Percentiles rank a stretch among this genome's conserved stretches.
Evolutionary conservation across 1,140 invertebrate species (phyloP).

Genomic region (Triops longicaudatus): DNA sequence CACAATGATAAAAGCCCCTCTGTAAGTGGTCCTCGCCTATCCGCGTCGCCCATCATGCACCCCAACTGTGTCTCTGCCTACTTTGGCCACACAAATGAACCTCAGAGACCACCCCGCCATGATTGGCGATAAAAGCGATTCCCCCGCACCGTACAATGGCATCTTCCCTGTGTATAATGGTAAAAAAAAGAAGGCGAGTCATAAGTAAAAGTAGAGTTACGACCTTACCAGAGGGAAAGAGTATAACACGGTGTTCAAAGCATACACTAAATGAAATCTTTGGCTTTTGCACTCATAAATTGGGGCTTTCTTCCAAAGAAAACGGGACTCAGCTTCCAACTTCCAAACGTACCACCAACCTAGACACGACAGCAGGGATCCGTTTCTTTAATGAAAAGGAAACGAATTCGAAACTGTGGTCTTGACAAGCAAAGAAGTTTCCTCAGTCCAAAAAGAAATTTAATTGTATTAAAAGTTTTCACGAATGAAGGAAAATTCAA

Average conservation of each 20-base stretch:
- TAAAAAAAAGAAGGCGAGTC: too few species aligned
- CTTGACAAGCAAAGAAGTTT: background rate
- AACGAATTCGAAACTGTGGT: background rate
- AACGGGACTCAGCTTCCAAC: background rate
- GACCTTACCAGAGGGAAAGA: background rate
- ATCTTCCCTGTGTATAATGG: too few species aligned
- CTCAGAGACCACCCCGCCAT: background rate
- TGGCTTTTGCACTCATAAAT: conserved; percentile 8
- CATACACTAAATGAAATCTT: conserved; percentile 5
- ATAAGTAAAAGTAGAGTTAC: background rate
- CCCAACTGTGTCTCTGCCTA: conserved; percentile 5
- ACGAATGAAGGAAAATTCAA: too few species aligned
- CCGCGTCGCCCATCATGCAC: conserved; percentile 9
- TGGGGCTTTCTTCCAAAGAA: background rate
- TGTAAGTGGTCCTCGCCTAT: background rate
- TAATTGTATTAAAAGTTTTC: too few species aligned
- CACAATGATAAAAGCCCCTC: conserved; percentile 13
- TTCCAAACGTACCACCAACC: background rate
- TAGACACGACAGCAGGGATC: background rate
- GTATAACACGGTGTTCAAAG: background rate
- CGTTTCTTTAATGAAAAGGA: background rate
- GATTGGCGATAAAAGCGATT: conserved; percentile 2
- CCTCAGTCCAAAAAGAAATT: background rate
- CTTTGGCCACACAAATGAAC: conserved; percentile 14
- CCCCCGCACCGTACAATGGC: background rate